A percentile compares a stretch with the other conserved stretches of the same genome.
phyloP scores from a whole-genome alignment of 2,113 vertebrate species.

The Engraulis encrasicolus region DNA sequence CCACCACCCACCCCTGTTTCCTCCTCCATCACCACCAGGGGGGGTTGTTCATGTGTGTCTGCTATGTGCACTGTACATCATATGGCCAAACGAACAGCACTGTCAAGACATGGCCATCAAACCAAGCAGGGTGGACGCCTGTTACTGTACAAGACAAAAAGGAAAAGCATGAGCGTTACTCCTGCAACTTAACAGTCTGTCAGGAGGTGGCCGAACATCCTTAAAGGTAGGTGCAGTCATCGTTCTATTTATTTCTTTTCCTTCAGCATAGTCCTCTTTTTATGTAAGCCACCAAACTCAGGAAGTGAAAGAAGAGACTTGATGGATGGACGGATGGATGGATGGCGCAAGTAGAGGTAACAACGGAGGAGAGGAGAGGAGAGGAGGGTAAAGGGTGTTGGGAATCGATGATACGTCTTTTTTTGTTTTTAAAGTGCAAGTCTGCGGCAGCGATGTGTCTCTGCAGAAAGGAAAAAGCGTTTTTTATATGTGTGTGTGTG shows the following conservation, averaged over 20 bases:
- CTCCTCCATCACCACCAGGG: constrained; percentile 22
- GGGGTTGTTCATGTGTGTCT: constrained; percentile 49
- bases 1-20: constrained; percentile 17
- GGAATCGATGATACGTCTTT: constrained; percentile 70
- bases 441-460: constrained; percentile 78
- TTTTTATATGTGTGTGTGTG: too few species aligned
- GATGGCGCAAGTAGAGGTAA: too few species aligned
- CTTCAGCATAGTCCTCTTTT: constrained; percentile 71
- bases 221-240: constrained; percentile 84
- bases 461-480: constrained; percentile 58
- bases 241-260: constrained; percentile 61
- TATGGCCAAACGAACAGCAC: too few species aligned
- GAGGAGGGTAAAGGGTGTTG: constrained; percentile 22
- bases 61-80: too few species aligned
- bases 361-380: background rate
- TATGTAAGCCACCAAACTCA: constrained; percentile 78
- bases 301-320: constrained; percentile 50
- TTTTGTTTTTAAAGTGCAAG: constrained; percentile 81
- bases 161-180: constrained; percentile 70
- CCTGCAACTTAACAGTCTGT: constrained; percentile 81
- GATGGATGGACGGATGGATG: background rate
- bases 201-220: constrained; percentile 74
- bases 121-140: background rate
- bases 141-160: constrained; percentile 58
- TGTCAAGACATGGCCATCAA: too few species aligned